Evolutionary conservation across 2,888 invertebrate species (phyloP).

Genomic region (Tetragonula carbonaria): DNA sequence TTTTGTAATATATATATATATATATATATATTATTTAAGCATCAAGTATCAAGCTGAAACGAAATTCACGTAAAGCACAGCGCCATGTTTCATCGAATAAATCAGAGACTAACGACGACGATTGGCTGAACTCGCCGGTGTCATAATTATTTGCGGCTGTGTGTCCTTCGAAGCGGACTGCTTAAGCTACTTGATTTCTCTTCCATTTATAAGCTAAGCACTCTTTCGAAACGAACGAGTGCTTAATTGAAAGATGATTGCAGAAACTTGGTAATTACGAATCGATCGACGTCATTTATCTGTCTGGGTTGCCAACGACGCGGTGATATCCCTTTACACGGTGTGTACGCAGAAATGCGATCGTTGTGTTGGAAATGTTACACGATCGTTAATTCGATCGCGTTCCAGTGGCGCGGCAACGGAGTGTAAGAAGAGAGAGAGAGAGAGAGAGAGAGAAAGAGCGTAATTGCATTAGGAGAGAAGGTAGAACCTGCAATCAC

Average conservation of each 20-base stretch:
- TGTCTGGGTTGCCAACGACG: background rate
- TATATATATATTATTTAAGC: too few species aligned
- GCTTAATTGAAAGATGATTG: constrained; percentile 11
- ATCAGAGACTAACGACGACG: background rate
- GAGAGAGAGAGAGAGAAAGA: too few species aligned
- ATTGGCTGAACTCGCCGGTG: background rate
- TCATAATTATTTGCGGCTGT: background rate
- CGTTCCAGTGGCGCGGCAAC: background rate
- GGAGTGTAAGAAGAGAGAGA: constrained; percentile 4
- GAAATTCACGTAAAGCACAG: background rate
- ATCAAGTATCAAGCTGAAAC: too few species aligned
- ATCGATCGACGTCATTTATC: background rate
- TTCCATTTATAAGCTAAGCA: background rate
- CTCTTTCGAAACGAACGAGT: background rate
- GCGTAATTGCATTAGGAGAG: constrained; percentile 39
- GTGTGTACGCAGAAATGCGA: background rate
- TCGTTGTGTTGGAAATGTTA: background rate
- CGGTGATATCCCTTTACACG: background rate
- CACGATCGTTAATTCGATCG: constrained; percentile 9
- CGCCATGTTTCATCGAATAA: background rate
- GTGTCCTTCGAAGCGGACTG: background rate
- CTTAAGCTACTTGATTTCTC: background rate
- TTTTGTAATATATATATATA: too few species aligned
- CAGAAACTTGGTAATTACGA: background rate
- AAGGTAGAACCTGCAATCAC: constrained; percentile 38